Evolutionary conservation across 1,140 invertebrate genomes (phyloP).

Genomic region (Aphis craccivora): DNA sequence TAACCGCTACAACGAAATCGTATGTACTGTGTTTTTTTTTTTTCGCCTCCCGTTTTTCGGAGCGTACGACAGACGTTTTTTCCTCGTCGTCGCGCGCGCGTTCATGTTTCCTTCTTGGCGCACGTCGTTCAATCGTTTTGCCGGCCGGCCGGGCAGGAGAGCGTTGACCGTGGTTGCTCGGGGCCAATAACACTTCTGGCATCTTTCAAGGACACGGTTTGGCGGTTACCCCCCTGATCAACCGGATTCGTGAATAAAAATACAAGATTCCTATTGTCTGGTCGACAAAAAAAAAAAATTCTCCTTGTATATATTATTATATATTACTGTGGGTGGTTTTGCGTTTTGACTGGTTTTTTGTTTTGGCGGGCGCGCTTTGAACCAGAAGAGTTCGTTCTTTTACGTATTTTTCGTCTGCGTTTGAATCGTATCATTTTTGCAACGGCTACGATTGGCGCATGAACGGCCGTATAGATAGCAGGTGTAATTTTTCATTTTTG

Average conservation of each 20-base stretch:
- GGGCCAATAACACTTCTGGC: constrained; percentile 52
- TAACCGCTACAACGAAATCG: background rate
- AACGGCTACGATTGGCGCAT: background rate
- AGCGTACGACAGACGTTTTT: background rate
- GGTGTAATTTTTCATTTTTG: too few relatives aligned
- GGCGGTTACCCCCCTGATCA: constrained; percentile 49
- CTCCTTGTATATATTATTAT: background rate
- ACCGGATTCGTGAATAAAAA: constrained; percentile 46
- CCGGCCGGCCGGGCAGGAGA: constrained; percentile 36
- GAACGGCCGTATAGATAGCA: background rate
- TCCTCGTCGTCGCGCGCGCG: background rate
- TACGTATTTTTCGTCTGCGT: background rate
- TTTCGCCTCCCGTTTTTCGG: background rate
- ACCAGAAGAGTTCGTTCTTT: background rate
- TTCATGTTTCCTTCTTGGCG: background rate
- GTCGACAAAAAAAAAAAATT: background rate
- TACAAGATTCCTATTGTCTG: constrained; percentile 41
- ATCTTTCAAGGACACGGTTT: constrained; percentile 56
- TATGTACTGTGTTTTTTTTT: constrained; percentile 18
- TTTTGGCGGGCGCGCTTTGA: background rate
- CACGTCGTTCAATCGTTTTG: background rate
- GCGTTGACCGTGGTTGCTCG: constrained; percentile 45
- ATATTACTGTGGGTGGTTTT: background rate
- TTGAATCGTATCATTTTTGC: background rate
- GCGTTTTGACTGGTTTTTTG: background rate